Evolutionary conservation across 2,113 vertebrate species (phyloP), one percentile per base, ranked within the genome.

Genomic region (Cygnus atratus): DNA sequence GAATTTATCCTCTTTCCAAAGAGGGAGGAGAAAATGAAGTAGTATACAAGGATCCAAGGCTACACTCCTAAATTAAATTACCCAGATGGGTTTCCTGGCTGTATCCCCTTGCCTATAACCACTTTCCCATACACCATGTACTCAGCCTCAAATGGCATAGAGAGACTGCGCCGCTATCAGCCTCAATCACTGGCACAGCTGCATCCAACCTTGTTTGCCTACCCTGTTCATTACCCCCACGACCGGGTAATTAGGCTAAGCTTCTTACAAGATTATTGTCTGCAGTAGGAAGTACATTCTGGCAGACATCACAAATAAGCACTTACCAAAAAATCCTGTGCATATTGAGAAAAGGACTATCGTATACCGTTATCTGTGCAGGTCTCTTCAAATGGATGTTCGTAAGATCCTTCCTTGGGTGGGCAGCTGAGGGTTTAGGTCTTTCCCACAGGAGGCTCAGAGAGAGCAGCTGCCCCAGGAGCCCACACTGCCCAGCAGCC

Each of bases 181-280:
- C 68, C 35, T 33, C 20, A 41, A 54, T 5, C 70, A 16, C 35
- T 48, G n/a, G 3, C 43, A 70, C 19, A 71, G 59, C 55, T 48
- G 48, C 37, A 48, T 14, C 6, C 44, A 65, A 10, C 8, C 1
- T 13, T 2, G 0, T 2, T 3, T 66, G 25, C 22, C 26, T 44
- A 48, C 31, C 19, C 33, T 13, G 13, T 41, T 77, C 28, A n/a
- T 22, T 71, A 54, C 26, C 39, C n/a, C 28, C 28, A 16, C 11
- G 43, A 43, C 20, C 44, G 31, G 31, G 37, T 11, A 58, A 67
- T 50, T 26, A 39, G 68, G 21, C 44, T 61, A 16, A 84, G 58
- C 72, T 66, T 39, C 81, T 71, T 63, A 37, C 46, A 46, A 6
- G 13, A 12, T 67, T 39, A 11, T 18, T 22, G 33, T 15, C 59